phyloP scores from a whole-genome alignment of 2,113 vertebrate genomes.

The Tringa solitaria region DNA sequence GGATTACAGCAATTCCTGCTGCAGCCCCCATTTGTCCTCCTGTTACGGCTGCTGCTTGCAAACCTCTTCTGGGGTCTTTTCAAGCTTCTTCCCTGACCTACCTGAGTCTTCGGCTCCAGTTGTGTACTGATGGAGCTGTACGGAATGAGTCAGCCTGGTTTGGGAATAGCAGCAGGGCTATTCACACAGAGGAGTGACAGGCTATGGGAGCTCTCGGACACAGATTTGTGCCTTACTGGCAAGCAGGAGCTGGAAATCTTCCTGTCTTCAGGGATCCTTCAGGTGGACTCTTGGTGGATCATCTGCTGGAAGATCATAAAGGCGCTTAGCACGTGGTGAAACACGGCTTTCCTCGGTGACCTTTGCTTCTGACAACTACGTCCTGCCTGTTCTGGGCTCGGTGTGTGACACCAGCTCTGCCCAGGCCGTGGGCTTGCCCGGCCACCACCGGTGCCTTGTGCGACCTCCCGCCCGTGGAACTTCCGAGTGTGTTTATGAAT shows the following conservation, averaged over 20 bases:
- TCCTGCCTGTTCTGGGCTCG: accelerated
- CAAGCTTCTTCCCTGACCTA: neutral
- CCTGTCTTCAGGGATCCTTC: neutral
- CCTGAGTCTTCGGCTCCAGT: neutral
- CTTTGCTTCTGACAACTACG: neutral
- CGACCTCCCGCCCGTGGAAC: neutral
- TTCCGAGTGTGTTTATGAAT: neutral
- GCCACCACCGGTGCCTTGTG: neutral
- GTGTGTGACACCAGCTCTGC: neutral
- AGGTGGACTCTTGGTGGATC: neutral
- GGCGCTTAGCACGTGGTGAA: neutral
- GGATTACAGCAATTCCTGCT: neutral
- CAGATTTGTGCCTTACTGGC: neutral
- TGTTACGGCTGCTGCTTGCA: neutral
- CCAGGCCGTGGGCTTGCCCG: neutral
- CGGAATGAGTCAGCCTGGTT: neutral
- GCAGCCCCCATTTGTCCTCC: neutral
- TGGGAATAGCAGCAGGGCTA: neutral
- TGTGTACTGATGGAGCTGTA: neutral
- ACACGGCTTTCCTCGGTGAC: neutral
- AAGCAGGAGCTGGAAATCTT: neutral
- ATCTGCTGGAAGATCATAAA: neutral
- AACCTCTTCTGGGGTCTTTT: neutral
- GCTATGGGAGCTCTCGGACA: neutral
- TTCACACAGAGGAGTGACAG: accelerated